Evolutionary conservation across 2,888 invertebrate genomes (phyloP).

Genomic region (Ellobium chinense): DNA sequence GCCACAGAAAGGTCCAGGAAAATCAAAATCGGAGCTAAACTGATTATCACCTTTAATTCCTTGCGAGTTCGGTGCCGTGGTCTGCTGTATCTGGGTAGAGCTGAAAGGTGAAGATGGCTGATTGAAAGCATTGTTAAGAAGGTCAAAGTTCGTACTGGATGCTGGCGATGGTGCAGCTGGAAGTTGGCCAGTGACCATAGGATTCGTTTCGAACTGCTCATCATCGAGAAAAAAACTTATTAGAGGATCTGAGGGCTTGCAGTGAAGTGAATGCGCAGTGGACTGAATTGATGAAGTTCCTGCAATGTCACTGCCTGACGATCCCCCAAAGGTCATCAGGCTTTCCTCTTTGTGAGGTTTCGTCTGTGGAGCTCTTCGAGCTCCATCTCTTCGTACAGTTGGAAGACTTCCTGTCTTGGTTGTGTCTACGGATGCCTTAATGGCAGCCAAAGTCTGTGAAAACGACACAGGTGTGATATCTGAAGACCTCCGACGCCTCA

Average conservation of each 20-base stretch:
- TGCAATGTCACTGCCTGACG: not conserved
- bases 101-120: no score
- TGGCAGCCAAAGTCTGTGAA: not conserved
- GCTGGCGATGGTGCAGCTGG: not conserved
- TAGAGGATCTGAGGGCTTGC: constrained; percentile 10
- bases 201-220: constrained; percentile 33
- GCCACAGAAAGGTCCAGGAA: no score
- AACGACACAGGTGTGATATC: not conserved
- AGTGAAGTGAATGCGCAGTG: no score
- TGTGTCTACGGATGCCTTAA: not conserved
- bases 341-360: not conserved
- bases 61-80: no score
- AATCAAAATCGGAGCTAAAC: no score
- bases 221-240: constrained; percentile 48
- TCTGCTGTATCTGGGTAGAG: no score
- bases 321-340: not conserved
- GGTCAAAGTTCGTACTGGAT: not conserved
- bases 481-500: constrained; percentile 18
- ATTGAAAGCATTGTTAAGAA: not conserved
- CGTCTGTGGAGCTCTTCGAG: not conserved
- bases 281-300: not conserved
- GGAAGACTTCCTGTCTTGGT: not conserved
- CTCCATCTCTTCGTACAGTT: not conserved
- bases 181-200: constrained; percentile 46
- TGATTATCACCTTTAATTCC: no score